Evolutionary conservation across 2,797 vertebrate species (phyloP).

Genomic region (Phataginus tricuspis): DNA sequence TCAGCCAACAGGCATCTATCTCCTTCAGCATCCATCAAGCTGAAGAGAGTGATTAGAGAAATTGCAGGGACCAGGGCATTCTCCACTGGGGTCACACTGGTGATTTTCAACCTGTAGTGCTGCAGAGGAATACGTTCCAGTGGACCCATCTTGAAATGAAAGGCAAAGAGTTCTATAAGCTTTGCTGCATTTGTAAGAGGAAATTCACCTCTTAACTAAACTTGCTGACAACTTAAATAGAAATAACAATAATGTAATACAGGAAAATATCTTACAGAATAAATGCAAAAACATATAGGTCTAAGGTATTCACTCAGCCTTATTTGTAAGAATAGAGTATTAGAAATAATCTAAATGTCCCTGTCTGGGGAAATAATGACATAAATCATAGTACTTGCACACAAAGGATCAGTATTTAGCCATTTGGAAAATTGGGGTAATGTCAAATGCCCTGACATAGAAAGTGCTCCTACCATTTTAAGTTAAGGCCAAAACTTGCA

Average conservation of each 20-base stretch:
- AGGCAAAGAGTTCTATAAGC: neutral
- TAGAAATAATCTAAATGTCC: neutral
- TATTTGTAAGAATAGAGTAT: neutral
- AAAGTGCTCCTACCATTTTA: neutral
- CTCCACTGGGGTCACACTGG: neutral
- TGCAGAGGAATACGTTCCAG: neutral
- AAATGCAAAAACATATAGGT: neutral
- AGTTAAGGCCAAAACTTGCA: neutral
- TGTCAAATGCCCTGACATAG: neutral
- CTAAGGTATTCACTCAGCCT: neutral
- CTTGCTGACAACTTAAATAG: neutral
- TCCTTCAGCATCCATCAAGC: neutral
- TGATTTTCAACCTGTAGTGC: neutral
- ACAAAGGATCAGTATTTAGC: neutral
- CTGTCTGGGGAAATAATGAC: neutral
- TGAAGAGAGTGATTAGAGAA: constrained; percentile 32
- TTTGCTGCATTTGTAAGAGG: neutral
- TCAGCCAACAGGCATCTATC: neutral
- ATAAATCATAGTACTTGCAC: neutral
- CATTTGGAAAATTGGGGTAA: neutral
- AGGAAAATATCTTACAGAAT: neutral
- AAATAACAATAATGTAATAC: constrained; percentile 27
- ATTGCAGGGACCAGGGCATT: neutral
- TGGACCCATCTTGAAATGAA: neutral
- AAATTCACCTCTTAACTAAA: neutral